phyloP scores from a whole-genome alignment of 2,113 vertebrate genomes.

The Prunella himalayana region DNA sequence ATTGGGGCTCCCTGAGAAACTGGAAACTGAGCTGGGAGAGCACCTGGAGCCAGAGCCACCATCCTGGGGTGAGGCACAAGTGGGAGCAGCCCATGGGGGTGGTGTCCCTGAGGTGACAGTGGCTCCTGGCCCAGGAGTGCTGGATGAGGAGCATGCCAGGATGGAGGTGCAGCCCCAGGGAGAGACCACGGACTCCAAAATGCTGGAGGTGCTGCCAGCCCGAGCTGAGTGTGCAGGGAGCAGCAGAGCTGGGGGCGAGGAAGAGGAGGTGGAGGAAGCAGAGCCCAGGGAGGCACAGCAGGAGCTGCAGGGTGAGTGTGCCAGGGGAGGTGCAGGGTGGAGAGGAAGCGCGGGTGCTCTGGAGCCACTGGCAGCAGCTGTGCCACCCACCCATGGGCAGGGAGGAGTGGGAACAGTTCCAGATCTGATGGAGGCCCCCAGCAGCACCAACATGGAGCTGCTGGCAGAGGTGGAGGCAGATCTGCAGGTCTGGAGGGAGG shows the following conservation, averaged over 20 bases:
- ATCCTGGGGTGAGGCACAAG: accelerated
- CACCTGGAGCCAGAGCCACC: not conserved
- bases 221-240: not conserved
- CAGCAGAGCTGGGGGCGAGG: accelerated
- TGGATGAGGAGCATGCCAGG: accelerated
- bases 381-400: accelerated
- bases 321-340: accelerated
- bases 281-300: not conserved
- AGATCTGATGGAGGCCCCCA: not conserved
- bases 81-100: not conserved
- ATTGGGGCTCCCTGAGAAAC: accelerated
- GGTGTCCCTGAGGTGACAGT: not conserved
- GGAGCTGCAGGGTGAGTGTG: not conserved
- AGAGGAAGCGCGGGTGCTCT: accelerated
- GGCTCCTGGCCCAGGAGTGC: not conserved
- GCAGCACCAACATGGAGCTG: not conserved
- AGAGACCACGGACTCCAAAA: accelerated
- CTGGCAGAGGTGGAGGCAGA: not conserved
- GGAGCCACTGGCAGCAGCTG: accelerated
- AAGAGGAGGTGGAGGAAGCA: not conserved
- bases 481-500: not conserved
- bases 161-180: accelerated
- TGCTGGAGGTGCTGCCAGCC: not conserved
- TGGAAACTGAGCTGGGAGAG: not conserved
- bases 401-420: not conserved